These are phyloP conservation scores for Myripristis jacobus DNA, from an alignment of 2,797 vertebrate genomes.

Conservation along the genomic window DNA sequence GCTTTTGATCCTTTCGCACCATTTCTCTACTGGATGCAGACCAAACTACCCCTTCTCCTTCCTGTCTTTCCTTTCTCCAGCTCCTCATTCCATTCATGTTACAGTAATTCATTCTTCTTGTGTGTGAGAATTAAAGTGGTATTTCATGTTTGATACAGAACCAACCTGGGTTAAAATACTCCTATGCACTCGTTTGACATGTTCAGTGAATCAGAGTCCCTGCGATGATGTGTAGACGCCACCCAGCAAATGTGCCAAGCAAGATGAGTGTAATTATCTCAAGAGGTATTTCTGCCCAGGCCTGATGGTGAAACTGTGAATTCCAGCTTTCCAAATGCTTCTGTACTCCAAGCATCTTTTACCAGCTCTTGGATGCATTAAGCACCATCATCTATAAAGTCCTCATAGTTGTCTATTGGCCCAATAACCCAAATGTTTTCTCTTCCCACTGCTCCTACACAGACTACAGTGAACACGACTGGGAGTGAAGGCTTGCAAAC, in stretches of 20 bases:
- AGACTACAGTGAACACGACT: slow-evolving; percentile 79
- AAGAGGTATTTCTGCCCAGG: slow-evolving; percentile 45
- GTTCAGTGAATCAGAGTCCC: slow-evolving; percentile 21
- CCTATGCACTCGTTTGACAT: slow-evolving; percentile 18
- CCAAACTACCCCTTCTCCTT: slow-evolving; percentile 59
- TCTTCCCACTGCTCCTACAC: slow-evolving; percentile 77
- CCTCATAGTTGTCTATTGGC: slow-evolving; percentile 63
- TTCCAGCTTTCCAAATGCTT: slow-evolving; percentile 41
- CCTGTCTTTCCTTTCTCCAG: slow-evolving; percentile 65
- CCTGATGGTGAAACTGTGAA: slow-evolving; percentile 52
- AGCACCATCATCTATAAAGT: slow-evolving; percentile 46
- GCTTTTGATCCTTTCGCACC: slow-evolving; percentile 52
- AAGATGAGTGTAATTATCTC: slow-evolving; percentile 47
- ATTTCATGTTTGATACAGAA: slow-evolving; percentile 40
- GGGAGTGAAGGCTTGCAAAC: slow-evolving; percentile 75
- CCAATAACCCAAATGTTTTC: slow-evolving; percentile 78
- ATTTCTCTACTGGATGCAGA: slow-evolving; percentile 69
- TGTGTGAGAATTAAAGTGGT: slow-evolving; percentile 46
- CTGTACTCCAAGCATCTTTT: slow-evolving; percentile 35
- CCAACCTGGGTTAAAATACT: slow-evolving; percentile 16
- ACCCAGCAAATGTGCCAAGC: slow-evolving; percentile 41
- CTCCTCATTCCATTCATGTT: slow-evolving; percentile 65
- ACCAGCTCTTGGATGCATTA: slow-evolving; percentile 37
- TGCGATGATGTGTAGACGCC: slow-evolving; percentile 53
- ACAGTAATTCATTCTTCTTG: slow-evolving; percentile 57